A percentile compares a stretch with the other conserved stretches of the same genome.
These are phyloP conservation scores for Fregata magnificens DNA, from an alignment of 2,113 vertebrate species.

Conservation along the genomic window DNA sequence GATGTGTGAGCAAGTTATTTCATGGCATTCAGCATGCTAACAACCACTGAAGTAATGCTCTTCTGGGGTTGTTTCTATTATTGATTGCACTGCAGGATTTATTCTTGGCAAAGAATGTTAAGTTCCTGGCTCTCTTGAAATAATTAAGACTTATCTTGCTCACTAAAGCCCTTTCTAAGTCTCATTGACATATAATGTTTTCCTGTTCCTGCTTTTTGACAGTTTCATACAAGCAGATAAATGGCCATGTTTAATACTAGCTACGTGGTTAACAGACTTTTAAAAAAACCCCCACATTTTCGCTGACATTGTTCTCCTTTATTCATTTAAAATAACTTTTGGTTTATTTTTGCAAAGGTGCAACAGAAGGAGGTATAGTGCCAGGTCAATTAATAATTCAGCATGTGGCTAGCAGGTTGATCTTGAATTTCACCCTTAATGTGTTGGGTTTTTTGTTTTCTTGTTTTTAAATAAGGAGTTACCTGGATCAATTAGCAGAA, in stretches of 20 bases:
- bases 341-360: background rate
- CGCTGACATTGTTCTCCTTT: background rate
- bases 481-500: slow-evolving; percentile 91
- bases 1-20: background rate
- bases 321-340: background rate
- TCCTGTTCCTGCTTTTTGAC: background rate
- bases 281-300: background rate
- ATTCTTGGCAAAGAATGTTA: background rate
- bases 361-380: background rate
- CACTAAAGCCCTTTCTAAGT: background rate
- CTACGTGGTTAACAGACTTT: background rate
- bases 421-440: background rate
- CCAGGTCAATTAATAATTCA: background rate
- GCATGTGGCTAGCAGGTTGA: background rate
- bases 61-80: background rate
- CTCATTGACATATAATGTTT: background rate
- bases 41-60: background rate
- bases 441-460: background rate
- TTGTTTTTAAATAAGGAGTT: slow-evolving; percentile 72
- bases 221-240: background rate
- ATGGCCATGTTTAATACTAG: background rate
- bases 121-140: background rate
- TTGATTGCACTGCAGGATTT: background rate
- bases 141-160: background rate
- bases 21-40: background rate